phyloP scores from a whole-genome alignment of 2,888 invertebrate species.

The Pherbina coryleti region DNA sequence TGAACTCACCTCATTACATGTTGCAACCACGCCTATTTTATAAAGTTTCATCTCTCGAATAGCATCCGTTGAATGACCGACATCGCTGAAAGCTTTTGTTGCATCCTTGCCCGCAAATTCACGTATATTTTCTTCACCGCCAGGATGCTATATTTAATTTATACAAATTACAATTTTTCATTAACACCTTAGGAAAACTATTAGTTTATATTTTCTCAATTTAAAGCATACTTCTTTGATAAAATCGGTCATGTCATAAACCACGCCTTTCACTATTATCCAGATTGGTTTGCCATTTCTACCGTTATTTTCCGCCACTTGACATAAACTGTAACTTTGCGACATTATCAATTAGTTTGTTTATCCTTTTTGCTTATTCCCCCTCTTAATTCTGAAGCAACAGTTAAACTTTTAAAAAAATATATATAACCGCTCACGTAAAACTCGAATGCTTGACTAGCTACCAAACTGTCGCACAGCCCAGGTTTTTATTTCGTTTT shows the following conservation, averaged over 20 bases:
- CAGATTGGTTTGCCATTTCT: conserved; percentile 72
- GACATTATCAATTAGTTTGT: conserved; percentile 41
- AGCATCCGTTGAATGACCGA: conserved; percentile 79
- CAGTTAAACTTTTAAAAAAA: neutral
- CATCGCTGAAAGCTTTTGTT: conserved; percentile 76
- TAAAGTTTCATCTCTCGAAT: conserved; percentile 72
- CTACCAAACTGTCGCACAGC: neutral
- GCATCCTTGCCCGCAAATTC: conserved; percentile 79
- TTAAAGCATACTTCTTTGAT: conserved; percentile 71
- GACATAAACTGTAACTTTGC: conserved; percentile 68
- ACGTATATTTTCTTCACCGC: conserved; percentile 74
- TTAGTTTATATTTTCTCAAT: neutral
- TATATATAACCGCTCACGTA: neutral
- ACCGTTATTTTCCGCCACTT: conserved; percentile 75
- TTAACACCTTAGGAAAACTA: neutral
- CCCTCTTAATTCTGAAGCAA: neutral
- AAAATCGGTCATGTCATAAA: conserved; percentile 79
- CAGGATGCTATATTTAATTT: conserved; percentile 77
- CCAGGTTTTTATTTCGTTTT: conserved; percentile 22
- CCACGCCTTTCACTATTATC: conserved; percentile 76
- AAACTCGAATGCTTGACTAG: neutral
- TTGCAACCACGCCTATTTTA: conserved; percentile 76
- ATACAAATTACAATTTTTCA: conserved; percentile 15
- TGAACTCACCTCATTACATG: conserved; percentile 47
- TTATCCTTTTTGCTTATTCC: neutral